These are phyloP conservation scores for Hemiprocne comata DNA, from an alignment of 2,113 vertebrate species.

Conservation along the genomic window DNA sequence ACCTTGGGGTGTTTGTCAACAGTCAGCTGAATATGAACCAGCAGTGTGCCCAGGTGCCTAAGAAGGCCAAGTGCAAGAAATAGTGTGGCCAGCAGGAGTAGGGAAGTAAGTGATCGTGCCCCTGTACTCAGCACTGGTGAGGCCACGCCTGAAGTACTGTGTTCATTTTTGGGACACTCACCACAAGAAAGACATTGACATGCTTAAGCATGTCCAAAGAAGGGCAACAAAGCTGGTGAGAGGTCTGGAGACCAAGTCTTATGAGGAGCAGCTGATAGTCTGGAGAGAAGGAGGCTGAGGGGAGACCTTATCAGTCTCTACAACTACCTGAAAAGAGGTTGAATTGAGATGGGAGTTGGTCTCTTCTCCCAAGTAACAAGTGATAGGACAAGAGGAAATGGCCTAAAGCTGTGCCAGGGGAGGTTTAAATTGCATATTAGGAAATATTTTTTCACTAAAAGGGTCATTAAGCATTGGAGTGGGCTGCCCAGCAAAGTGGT, in stretches of 20 bases:
- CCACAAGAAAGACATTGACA: not conserved
- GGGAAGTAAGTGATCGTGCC: fast-evolving
- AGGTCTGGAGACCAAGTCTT: not conserved
- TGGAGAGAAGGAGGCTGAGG: not conserved
- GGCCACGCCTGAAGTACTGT: fast-evolving
- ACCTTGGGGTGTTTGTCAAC: not conserved
- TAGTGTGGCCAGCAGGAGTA: not conserved
- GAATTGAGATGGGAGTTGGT: fast-evolving
- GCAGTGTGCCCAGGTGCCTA: not conserved
- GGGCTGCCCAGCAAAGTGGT: not conserved
- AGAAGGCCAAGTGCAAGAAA: not conserved
- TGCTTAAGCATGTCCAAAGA: not conserved
- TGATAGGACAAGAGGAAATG: not conserved
- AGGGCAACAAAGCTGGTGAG: not conserved
- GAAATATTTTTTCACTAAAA: not conserved
- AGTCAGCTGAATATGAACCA: not conserved
- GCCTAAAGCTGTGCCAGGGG: not conserved
- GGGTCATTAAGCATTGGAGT: not conserved
- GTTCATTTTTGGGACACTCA: not conserved
- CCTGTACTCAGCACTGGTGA: fast-evolving
- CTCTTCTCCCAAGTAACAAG: not conserved
- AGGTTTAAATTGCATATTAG: not conserved
- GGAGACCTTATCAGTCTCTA: not conserved
- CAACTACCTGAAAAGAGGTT: not conserved
- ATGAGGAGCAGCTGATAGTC: not conserved